phyloP scores from a whole-genome alignment of 2,113 vertebrate species.

The Hyaena hyaena region DNA sequence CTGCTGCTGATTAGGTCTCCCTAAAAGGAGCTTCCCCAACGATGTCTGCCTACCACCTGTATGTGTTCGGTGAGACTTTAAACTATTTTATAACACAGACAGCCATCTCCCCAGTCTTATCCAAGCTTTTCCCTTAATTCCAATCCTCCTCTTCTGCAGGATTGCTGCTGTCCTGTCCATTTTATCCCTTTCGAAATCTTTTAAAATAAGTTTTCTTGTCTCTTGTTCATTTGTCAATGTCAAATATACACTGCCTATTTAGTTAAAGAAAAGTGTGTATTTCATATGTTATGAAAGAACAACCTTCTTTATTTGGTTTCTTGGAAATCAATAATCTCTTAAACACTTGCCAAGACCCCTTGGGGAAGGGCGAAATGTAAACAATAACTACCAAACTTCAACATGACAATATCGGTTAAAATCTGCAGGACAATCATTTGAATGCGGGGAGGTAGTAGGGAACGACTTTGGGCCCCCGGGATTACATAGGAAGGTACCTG shows the following conservation, averaged over 20 bases:
- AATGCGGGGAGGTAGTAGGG: neutral
- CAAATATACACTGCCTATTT: conserved; percentile 83
- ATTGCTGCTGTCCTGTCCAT: neutral
- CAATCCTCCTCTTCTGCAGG: neutral
- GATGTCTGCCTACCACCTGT: neutral
- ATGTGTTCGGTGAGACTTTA: neutral
- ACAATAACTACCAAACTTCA: conserved; percentile 67
- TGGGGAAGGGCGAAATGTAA: conserved; percentile 44
- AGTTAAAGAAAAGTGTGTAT: conserved; percentile 81
- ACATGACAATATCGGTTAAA: conserved; percentile 47
- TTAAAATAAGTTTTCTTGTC: conserved; percentile 88
- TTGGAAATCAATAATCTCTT: conserved; percentile 74
- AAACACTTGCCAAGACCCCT: conserved; percentile 65
- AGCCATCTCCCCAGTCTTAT: neutral
- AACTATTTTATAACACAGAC: neutral
- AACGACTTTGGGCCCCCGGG: neutral
- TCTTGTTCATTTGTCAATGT: conserved; percentile 89
- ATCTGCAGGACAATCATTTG: neutral
- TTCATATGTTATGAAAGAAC: conserved; percentile 57
- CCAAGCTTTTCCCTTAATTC: conserved; percentile 38
- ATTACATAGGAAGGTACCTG: neutral
- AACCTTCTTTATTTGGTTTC: conserved; percentile 61
- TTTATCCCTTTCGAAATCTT: conserved; percentile 83
- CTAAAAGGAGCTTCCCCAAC: neutral
- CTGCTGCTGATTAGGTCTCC: neutral